Base-by-base conservation (phyloP, 2,113 vertebrate species). In the Mionectes macconnelli region DNA sequence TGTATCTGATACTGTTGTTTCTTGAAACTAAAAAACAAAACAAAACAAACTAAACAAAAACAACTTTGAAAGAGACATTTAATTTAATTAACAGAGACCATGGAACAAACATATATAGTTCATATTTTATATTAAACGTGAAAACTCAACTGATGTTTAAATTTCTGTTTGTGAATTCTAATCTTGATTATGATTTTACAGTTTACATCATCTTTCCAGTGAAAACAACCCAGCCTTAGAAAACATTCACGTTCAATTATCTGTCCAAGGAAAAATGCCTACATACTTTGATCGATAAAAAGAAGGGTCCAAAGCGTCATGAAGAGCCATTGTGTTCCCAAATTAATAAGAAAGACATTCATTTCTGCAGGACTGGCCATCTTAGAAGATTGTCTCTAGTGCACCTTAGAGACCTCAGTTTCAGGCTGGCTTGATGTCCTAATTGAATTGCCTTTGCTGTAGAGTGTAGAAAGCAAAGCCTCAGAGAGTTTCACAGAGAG, bases 391-490 rank as follows among this genome's bases (percentile, higher is more conserved):
- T 82, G 67, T 60, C 52, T 95, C 42, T 40, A 89, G 40, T 94
- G 44, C 59, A 93, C 68, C 45, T 90, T 33, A 74, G 49, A 95
- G 87, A 73, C 39, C 57, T 68, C 39, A 35, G 75, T 88, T 96
- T 94, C 90, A 79, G 55, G 40, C 69, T 70, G 62, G 13, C 72
- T 94, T 87, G 85, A 75, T 87, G 87, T 96, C 62, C 79, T 95
- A 94, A 96, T 90, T 96, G 89, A 96, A 90, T 93, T 94, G 59
- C 37, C 12, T 78, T 92, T 89, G 69, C 84, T 86, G 59, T 50
- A 74, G 30, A 81, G 42, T 52, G 21, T 56, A 81, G 44, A 24
- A 96, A 95, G 89, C 18, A 92, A 95, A 95, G 40, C 76, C 76
- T 87, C 22, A 47, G 70, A 96, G 63, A 90, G 14, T 44, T 83